Evolutionary conservation across 2,113 vertebrate species (phyloP), one percentile per base, ranked within the genome.

Genomic region (Lichenostomus cassidix): DNA sequence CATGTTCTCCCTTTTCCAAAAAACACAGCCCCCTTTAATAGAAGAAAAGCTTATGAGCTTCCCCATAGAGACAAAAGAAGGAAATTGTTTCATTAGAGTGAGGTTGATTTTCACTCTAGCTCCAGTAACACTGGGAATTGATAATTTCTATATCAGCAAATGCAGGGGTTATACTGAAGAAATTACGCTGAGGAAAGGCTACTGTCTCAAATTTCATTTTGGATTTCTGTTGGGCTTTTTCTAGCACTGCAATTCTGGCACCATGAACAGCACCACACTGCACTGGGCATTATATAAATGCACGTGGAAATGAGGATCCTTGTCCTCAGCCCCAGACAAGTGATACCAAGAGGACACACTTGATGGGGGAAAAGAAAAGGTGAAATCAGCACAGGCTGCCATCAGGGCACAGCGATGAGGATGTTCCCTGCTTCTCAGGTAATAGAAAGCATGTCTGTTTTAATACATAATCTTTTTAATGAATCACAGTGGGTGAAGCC

Each of bases 401-500:
- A 81, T 46, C 37, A 74, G 41, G 31, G 28, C 55, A 65, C 37
- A 74, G n/a, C 1, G 4, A 24, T 47, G 35, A 70, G 69, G 56
- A 47, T 12, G 35, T 20, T 70, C 86, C 46, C 60, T 78, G 37
- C 27, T 35, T 73, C 37, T 60, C 53, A 90, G 90, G 67, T 92
- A 80, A 78, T 46, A 65, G 65, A 87, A 91, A 17, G 3, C 53
- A 37, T 29, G 22, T 58, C 75, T 83, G 23, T 53, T 82, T 90
- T 75, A 93, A 88, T 73, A 24, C 12, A 53, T 76, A 58, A 87
- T 83, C 53, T 76, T n/a, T 82, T 42, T 80, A 94, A 85, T 83
- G 75, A 93, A 82, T 76, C 90, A 65, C 90, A 73, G 24, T 53
- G 75, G 65, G 58, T n/a, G 44, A 93, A 94, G 81, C 49, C 84